Conservation (phyloP, 2,113 vertebrate species). For the Potamarius usumacintae region DNA sequence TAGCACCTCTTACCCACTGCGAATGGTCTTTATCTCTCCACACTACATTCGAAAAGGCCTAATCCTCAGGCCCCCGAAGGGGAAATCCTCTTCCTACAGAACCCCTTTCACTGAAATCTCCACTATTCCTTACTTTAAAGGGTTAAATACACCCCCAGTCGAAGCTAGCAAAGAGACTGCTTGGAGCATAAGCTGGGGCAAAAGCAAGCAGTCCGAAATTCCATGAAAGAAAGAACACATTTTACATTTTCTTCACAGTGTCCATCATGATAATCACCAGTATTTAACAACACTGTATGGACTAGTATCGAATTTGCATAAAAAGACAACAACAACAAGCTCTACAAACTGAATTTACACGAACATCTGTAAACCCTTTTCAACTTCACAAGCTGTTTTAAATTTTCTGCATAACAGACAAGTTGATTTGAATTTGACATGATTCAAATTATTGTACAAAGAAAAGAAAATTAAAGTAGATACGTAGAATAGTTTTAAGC, state of each 20-base stretch:
- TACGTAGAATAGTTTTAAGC: too few relatives aligned
- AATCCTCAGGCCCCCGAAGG: constrained; percentile 60
- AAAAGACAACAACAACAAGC: background rate
- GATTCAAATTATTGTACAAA: background rate
- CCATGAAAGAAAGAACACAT: background rate
- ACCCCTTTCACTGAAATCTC: constrained; percentile 44
- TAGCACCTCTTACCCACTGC: background rate
- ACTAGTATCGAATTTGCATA: constrained; percentile 12
- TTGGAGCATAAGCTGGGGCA: background rate
- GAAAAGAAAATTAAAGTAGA: background rate
- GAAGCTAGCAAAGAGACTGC: background rate
- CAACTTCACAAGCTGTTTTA: background rate
- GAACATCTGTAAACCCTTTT: background rate
- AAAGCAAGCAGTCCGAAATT: background rate
- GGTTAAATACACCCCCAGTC: constrained; percentile 47
- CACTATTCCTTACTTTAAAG: constrained; percentile 54
- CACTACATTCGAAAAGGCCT: constrained; percentile 30
- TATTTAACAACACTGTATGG: background rate
- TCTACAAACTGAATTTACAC: background rate
- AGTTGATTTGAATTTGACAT: background rate
- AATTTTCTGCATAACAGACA: background rate
- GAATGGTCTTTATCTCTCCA: background rate
- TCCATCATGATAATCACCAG: constrained; percentile 1
- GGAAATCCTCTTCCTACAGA: constrained; percentile 41
- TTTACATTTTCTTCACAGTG: background rate